Evolutionary conservation across 92 coral and sea anemone species (phyloP).

Genomic region (Porites divaricata): DNA sequence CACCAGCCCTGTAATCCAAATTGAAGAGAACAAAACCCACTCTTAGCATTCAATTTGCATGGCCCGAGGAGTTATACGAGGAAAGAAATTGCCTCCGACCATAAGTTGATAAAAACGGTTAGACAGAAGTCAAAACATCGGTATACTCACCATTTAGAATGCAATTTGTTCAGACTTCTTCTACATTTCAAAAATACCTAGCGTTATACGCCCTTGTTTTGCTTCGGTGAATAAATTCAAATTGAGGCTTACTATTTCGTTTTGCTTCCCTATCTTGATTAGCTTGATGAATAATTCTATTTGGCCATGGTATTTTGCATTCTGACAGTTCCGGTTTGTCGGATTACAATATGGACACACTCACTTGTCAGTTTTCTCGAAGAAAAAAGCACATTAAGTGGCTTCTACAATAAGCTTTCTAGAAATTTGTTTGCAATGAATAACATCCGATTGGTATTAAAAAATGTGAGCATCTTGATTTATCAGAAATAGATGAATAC

Average conservation of each 20-base stretch:
- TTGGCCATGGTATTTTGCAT: background rate
- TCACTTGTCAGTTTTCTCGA: background rate
- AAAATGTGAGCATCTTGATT: background rate
- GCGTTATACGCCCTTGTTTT: background rate
- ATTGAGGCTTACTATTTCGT: background rate
- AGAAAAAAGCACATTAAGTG: background rate
- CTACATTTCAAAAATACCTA: background rate
- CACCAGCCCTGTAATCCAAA: slow-evolving; percentile 35
- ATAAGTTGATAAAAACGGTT: background rate
- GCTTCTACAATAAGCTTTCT: too few relatives aligned
- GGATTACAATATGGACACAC: background rate
- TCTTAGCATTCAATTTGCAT: background rate
- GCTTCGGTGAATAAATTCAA: slow-evolving; percentile 28
- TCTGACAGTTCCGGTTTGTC: background rate
- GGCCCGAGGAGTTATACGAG: background rate
- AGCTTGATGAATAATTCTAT: background rate
- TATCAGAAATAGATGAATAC: slow-evolving; percentile 7
- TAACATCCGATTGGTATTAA: background rate
- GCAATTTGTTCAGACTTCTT: background rate
- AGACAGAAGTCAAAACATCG: slow-evolving; percentile 11
- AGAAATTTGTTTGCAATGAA: background rate
- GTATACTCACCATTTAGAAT: background rate
- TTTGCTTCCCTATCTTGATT: background rate
- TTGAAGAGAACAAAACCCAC: background rate
- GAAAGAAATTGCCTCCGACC: background rate